Base-by-base conservation (phyloP, 1,140 invertebrate genomes). In the Cydia fagiglandana region DNA sequence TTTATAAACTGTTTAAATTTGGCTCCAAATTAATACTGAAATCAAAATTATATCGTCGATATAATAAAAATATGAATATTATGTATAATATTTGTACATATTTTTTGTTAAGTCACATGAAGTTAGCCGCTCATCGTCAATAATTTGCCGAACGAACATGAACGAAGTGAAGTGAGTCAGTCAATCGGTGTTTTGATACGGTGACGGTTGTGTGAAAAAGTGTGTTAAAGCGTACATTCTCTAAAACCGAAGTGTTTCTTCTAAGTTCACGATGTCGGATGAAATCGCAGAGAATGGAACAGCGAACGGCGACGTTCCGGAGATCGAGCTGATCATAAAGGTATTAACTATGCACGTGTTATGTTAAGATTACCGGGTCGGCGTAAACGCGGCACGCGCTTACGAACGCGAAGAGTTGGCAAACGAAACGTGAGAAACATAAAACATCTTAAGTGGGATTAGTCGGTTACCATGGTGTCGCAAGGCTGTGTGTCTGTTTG, bases 281-380 rank as follows among this genome's bases (percentile, higher is more conserved):
- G 93, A 93, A 92, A 88, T 92, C 75, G 90, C 91, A 73, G 92
- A 93, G 81, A 95, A 95, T 89, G 95, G 95, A 81, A 94, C 94
- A 79, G 93, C 92, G 83, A 95, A 95, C 90, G 95, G 94, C 83
- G 95, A 95, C 84, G 95, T 96, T 81, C 96, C 96, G 56, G 96
- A 96, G 92, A 96, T 96, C 85, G 96, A 97, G 93, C 93, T 97
- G 79, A 96, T 97, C 82, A 96, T 96, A 81, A 96, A 97, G 96
- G 96, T 96, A 92, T 64, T 78, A 83, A 75, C 79, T 84, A 80
- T 80, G 81, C 85, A 84, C 84, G 85, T 86, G 83, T 87, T 85
- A 74, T 76, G 73, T 70, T 79, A 79, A 88, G 80, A 86, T 85
- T 84, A 88, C 76, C 78, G 78, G 77, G 45, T 34, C 28, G 30